Evolutionary conservation across 2,797 vertebrate species (phyloP).

Genomic region (Chelon labrosus): DNA sequence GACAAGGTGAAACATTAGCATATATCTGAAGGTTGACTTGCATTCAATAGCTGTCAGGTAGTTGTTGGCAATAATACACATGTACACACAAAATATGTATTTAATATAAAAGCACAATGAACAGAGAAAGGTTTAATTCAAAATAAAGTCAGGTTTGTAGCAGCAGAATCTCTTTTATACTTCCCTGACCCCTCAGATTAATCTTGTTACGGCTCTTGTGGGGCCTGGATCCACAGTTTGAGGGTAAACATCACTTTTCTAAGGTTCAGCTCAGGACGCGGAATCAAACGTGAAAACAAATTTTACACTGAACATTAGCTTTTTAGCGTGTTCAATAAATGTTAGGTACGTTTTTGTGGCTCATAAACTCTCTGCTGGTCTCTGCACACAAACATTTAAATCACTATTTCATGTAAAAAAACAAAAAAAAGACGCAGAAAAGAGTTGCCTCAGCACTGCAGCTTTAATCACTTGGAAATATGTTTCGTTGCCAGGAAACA

Average conservation of each 20-base stretch:
- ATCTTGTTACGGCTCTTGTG: background rate
- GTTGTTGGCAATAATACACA: background rate
- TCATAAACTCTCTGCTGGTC: conserved; percentile 58
- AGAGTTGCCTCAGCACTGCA: conserved; percentile 63
- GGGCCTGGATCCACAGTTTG: background rate
- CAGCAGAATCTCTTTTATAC: no score
- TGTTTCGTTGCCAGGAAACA: conserved; percentile 80
- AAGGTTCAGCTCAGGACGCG: conserved; percentile 50
- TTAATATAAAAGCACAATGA: background rate
- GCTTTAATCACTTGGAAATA: conserved; percentile 81
- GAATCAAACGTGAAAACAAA: conserved; percentile 26
- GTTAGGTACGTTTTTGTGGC: conserved; percentile 58
- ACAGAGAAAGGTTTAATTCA: no score
- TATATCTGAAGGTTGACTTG: background rate
- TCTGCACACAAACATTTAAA: conserved; percentile 62
- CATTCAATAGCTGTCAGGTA: background rate
- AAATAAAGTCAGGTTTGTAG: no score
- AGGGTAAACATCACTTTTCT: background rate
- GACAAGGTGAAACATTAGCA: no score
- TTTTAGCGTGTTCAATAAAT: conserved; percentile 54
- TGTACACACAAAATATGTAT: background rate
- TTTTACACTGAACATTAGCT: conserved; percentile 35
- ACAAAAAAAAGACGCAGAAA: conserved; percentile 24
- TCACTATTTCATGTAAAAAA: conserved; percentile 56
- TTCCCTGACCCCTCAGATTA: background rate